Percentiles rank a stretch among this genome's conserved stretches.
phyloP scores from a whole-genome alignment of 2,797 vertebrate species.

The Anas flavirostris region DNA sequence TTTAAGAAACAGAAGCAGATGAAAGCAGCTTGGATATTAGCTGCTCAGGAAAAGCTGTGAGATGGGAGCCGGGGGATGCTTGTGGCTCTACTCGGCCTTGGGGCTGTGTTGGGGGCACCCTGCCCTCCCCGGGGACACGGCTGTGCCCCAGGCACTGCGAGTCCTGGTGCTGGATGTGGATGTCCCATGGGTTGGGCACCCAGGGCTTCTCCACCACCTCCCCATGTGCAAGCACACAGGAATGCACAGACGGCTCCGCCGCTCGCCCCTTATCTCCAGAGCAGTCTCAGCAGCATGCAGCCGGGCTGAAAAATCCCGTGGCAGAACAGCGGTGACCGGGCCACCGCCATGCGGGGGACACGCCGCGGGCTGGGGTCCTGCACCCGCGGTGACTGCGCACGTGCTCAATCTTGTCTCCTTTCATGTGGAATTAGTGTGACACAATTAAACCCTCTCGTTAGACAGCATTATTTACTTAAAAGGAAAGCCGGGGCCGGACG shows the following conservation, averaged over 20 bases:
- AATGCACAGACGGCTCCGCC: not conserved
- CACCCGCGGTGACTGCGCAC: conserved; percentile 7
- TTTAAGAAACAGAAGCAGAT: conserved; percentile 12
- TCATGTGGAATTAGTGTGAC: conserved; percentile 42
- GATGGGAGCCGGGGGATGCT: not conserved
- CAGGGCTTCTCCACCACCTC: rapidly evolving
- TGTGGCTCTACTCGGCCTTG: rapidly evolving
- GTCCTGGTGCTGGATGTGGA: not conserved
- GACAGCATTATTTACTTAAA: conserved; percentile 44
- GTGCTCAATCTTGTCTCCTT: conserved; percentile 55
- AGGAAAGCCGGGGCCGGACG: conserved; percentile 35
- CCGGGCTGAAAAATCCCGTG: not conserved
- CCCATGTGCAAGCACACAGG: not conserved
- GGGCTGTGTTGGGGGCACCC: not conserved
- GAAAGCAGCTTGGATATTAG: not conserved
- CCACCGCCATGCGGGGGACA: not conserved
- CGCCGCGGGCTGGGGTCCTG: not conserved
- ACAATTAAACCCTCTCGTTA: conserved; percentile 49
- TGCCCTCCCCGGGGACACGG: rapidly evolving
- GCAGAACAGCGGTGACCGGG: not conserved
- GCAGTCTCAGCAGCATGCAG: rapidly evolving
- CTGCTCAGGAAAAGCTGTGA: not conserved
- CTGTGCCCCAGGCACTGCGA: rapidly evolving
- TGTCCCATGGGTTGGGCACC: not conserved
- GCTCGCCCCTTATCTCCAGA: not conserved